phyloP scores from a whole-genome alignment of 2,113 vertebrate genomes.

The Dendrocopos noguchii region DNA sequence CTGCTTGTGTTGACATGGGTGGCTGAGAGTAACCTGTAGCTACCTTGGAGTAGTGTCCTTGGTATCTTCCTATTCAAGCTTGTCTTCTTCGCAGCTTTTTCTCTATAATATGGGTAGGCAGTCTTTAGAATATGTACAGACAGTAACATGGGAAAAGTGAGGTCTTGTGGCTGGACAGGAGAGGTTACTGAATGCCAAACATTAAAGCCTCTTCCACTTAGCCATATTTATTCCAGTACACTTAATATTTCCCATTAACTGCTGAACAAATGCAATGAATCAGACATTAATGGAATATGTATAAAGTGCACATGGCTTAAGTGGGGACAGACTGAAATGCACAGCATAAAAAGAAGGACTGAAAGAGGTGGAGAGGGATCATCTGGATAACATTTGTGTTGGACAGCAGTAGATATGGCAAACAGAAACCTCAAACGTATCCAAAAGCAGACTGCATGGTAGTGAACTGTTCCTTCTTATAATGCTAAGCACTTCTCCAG shows the following conservation, averaged over 20 bases:
- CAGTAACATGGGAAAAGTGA: not conserved
- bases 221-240: slow-evolving; percentile 20
- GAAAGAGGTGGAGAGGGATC: not conserved
- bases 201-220: not conserved
- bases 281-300: slow-evolving; percentile 8
- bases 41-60: not conserved
- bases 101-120: not conserved
- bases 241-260: slow-evolving; percentile 37
- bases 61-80: not conserved
- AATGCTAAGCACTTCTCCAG: not conserved
- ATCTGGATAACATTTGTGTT: not conserved
- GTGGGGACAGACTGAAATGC: not conserved
- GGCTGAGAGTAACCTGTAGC: not conserved
- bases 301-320: slow-evolving; percentile 12
- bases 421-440: not conserved
- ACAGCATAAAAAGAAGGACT: not conserved
- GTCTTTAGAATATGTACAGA: not conserved
- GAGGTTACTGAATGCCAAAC: not conserved
- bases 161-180: not conserved
- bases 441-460: not conserved
- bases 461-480: not conserved
- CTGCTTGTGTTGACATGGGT: not conserved
- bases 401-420: not conserved
- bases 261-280: slow-evolving; percentile 9
- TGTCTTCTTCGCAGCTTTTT: not conserved